Evolutionary conservation across 2,113 vertebrate genomes (phyloP), one percentile per base, ranked within the genome.

Genomic region (Artemisiospiza belli): DNA sequence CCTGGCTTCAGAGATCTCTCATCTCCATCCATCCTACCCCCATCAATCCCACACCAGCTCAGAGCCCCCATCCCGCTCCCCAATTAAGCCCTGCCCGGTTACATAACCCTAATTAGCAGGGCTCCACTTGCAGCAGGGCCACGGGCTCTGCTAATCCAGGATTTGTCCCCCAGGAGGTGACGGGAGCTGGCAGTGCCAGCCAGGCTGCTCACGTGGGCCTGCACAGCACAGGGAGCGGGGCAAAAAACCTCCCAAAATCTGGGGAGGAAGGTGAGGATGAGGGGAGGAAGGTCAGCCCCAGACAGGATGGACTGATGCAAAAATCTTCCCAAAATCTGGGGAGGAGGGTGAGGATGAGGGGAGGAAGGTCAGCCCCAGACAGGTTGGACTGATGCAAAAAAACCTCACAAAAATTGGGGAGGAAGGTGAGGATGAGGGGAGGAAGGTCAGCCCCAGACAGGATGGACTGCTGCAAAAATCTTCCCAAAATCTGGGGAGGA

Each of bases 91-190:
- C 6, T 28, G 1, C 7, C 5, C 47, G 31, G 2, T 96, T 96
- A 95, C 94, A 89, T 92, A 95, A 96, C 76, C 46, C 88, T 94
- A 94, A 96, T 96, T 95, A 97, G 95, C 91, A 24, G 76, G 54
- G 87, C 89, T 86, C 46, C 33, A 3, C 95, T 95, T 92, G 31
- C 96, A 94, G 93, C 90, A 2, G 6, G 47, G 85, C 83, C 90
- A 27, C 83, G 1, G 69, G 95, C 87, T 39, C 13, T 1, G 13
- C 90, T 95, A 92, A 97, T 87, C 95, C 74, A 4, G 94, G 96
- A 97, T 97, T 95, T 97, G 93, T 70, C 63, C 90, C 59, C 33
- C 93, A 41, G 80, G 83, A 91, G 78, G 87, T 49, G 87, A 58
- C 72, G 93, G 84, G 59, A 92, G 92, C 94, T 51, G 21, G 7